A percentile compares a stretch with the other conserved stretches of the same genome.
Conservation (phyloP, 2,113 vertebrate genomes). For the Hylia prasina region DNA sequence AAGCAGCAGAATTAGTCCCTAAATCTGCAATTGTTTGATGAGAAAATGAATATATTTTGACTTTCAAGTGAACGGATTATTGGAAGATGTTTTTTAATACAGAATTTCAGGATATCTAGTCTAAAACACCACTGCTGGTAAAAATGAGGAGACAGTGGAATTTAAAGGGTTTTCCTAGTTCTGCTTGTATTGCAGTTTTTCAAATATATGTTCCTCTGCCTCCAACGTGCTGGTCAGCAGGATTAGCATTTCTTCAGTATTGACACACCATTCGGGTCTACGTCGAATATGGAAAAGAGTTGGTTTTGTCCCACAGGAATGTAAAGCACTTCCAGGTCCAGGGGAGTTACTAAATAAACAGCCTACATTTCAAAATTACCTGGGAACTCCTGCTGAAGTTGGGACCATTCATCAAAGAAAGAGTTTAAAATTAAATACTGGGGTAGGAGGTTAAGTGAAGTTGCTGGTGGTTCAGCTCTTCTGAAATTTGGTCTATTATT, state of each 20-base stretch:
- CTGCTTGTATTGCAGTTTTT: background rate
- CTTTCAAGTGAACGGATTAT: background rate
- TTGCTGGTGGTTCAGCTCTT: background rate
- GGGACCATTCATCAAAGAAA: background rate
- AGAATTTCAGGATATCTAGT: background rate
- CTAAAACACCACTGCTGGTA: background rate
- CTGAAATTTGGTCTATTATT: background rate
- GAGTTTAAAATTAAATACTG: background rate
- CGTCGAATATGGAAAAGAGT: background rate
- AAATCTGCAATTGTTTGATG: background rate
- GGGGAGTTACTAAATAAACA: background rate
- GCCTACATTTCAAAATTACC: background rate
- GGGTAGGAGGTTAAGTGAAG: background rate
- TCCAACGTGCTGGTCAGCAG: background rate
- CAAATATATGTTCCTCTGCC: background rate
- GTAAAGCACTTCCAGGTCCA: constrained; percentile 16
- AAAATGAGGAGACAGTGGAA: background rate
- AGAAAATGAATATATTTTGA: background rate
- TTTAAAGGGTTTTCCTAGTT: background rate
- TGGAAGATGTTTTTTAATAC: background rate
- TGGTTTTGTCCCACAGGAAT: background rate
- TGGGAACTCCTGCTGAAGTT: background rate
- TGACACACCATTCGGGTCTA: rapidly evolving
- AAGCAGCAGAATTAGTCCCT: background rate
- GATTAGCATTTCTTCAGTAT: background rate